phyloP scores from a whole-genome alignment of 2,113 vertebrate species.

The Istiophorus platypterus region DNA sequence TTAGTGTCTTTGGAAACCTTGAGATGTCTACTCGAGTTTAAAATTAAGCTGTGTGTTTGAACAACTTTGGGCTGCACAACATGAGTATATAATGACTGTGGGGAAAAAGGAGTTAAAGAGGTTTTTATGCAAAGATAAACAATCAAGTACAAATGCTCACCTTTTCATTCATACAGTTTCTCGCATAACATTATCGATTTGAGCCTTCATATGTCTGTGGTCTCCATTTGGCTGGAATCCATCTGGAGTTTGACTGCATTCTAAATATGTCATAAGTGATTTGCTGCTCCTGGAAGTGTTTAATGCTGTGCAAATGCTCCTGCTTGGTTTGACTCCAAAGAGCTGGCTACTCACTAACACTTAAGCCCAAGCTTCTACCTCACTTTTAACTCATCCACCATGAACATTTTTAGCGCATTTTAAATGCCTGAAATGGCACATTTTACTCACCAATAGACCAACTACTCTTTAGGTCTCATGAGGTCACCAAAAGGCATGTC shows the following conservation, averaged over 20 bases:
- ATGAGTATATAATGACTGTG: no score
- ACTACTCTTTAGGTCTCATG: background rate
- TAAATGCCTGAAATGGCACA: constrained; percentile 2
- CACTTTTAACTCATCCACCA: constrained; percentile 6
- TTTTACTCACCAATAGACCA: background rate
- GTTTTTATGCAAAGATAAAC: no score
- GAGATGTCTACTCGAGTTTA: background rate
- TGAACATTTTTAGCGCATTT: background rate
- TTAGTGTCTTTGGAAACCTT: background rate
- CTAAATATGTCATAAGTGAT: background rate
- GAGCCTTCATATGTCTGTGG: background rate
- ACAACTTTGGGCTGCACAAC: no score
- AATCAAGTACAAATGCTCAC: no score
- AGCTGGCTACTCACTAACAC: constrained; percentile 2
- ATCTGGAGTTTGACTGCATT: background rate
- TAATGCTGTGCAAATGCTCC: constrained; percentile 14
- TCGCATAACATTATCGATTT: background rate
- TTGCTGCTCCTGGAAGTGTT: background rate
- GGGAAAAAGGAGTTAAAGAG: no score
- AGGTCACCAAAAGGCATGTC: background rate
- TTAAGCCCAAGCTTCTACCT: background rate
- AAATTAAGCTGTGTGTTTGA: background rate
- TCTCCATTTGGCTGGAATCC: background rate
- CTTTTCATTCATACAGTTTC: background rate
- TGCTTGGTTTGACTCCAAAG: constrained; percentile 35